Percentiles rank a stretch among this genome's conserved stretches.
phyloP scores from a whole-genome alignment of 2,113 vertebrate genomes.

The Passer montanus region DNA sequence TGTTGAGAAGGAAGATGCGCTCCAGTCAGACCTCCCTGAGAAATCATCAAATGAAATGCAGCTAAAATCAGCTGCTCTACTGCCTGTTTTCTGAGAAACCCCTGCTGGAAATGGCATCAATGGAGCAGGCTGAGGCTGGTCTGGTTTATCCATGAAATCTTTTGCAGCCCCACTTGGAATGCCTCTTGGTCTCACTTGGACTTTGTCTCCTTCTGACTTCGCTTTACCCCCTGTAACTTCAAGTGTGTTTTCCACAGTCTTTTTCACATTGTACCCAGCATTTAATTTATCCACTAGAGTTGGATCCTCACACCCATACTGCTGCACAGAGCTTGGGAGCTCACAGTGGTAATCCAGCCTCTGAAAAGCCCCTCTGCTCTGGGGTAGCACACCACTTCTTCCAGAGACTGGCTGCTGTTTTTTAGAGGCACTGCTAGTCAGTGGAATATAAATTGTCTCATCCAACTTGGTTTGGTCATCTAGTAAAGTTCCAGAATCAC shows the following conservation, averaged over 20 bases:
- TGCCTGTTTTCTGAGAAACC: not conserved
- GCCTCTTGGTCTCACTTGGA: conserved; percentile 49
- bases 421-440: conserved; percentile 69
- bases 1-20: conserved; percentile 80
- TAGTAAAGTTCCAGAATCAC: conserved; percentile 51
- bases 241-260: not conserved
- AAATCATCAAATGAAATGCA: conserved; percentile 70
- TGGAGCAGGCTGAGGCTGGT: not conserved
- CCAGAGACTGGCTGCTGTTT: conserved; percentile 2
- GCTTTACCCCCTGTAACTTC: not conserved
- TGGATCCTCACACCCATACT: not conserved
- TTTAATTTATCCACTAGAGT: not conserved
- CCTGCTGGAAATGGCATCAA: not conserved
- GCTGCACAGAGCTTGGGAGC: conserved; percentile 4
- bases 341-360: not conserved
- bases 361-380: not conserved
- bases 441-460: conserved; percentile 75
- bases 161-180: not conserved
- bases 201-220: conserved; percentile 14
- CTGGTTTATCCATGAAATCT: not conserved
- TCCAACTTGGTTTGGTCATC: conserved; percentile 58
- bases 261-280: not conserved
- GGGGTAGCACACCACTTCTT: conserved; percentile 4
- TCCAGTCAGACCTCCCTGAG: conserved; percentile 81
- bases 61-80: conserved; percentile 28